These are phyloP conservation scores for Hucho hucho DNA, from an alignment of 2,113 vertebrate genomes.

Conservation along the genomic window DNA sequence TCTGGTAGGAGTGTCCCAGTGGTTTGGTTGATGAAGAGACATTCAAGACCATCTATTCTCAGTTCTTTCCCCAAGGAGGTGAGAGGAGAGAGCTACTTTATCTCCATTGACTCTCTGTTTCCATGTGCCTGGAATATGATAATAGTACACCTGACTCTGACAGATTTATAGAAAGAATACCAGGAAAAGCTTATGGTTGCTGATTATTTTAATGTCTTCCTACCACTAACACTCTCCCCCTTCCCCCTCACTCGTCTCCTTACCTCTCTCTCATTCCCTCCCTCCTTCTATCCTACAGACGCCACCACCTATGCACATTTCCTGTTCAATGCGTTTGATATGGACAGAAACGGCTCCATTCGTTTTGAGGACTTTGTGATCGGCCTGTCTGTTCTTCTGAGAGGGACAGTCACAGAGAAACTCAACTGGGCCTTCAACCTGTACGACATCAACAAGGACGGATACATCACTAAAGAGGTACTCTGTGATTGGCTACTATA, in stretches of 20 bases:
- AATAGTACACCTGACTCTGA: too few relatives aligned
- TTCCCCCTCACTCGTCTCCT: background rate
- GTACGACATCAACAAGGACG: slow-evolving; percentile 95
- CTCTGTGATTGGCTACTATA: background rate
- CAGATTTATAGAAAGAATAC: background rate
- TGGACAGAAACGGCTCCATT: slow-evolving; percentile 78
- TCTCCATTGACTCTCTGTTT: background rate
- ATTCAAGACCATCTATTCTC: slow-evolving; percentile 94
- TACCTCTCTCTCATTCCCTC: background rate
- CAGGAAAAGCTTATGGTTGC: background rate
- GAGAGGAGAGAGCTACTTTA: slow-evolving; percentile 48
- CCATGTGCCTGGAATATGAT: too few relatives aligned
- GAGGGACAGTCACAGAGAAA: slow-evolving; percentile 90
- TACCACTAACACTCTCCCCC: background rate
- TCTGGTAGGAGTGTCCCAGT: slow-evolving; percentile 89
- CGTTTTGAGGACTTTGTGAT: slow-evolving; percentile 88
- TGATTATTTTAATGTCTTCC: background rate
- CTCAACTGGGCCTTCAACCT: slow-evolving; percentile 96
- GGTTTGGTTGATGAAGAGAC: slow-evolving; percentile 95
- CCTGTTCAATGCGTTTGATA: slow-evolving; percentile 92
- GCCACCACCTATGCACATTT: slow-evolving; percentile 91
- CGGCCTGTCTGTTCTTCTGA: slow-evolving; percentile 87
- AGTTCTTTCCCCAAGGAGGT: slow-evolving; percentile 99
- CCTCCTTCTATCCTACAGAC: slow-evolving; percentile 68
- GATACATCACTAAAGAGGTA: slow-evolving; percentile 95